Evolutionary conservation across 2,113 vertebrate genomes (phyloP), one percentile per base, ranked within the genome.

Genomic region (Chlamydotis undulata): DNA sequence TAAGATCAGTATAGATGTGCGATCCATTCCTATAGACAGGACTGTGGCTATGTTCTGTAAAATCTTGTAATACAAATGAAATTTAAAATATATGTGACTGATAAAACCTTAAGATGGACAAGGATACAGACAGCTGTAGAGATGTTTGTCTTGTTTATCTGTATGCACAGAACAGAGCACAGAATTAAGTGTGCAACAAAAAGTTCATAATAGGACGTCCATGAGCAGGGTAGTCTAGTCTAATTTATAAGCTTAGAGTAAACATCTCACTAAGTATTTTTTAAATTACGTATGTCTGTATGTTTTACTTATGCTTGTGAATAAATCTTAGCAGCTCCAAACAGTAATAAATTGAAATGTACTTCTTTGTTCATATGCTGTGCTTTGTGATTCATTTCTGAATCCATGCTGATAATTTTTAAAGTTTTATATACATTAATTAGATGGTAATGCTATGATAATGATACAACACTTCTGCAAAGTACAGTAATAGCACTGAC

Each of bases 261-360:
- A 92, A 28, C 9, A 41, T 47, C 17, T 0, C 1, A 26, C 71
- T 43, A 49, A 26, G 21, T 76, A 11, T 35, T 55, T 13, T 60
- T 65, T 53, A 49, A 15, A 49, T 71, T 55, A 1, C 0, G 0
- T 17, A 13, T 14, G 2, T 68, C 33, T 64, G 8, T 52, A 14
- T 65, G 28, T 68, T 92, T 80, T 80, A 39, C 25, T 77, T 82
- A 43, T 2, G 24, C 10, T 47, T 85, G 5, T 60, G 45, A 87
- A 52, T 68, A 74, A 87, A 17, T 56, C 9, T 83, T 81, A 92
- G 45, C 16, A 80, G 9, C 43, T 91, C 6, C 16, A 73, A 90
- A 45, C n/a, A 67, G 13, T 43, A 56, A 47, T 77, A 64, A 64
- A 37, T 64, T 33, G 47, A 52, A 73, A 57, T 18, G 5, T 81